Evolutionary conservation across 2,888 invertebrate species (phyloP).

Genomic region (Elysia crispata): DNA sequence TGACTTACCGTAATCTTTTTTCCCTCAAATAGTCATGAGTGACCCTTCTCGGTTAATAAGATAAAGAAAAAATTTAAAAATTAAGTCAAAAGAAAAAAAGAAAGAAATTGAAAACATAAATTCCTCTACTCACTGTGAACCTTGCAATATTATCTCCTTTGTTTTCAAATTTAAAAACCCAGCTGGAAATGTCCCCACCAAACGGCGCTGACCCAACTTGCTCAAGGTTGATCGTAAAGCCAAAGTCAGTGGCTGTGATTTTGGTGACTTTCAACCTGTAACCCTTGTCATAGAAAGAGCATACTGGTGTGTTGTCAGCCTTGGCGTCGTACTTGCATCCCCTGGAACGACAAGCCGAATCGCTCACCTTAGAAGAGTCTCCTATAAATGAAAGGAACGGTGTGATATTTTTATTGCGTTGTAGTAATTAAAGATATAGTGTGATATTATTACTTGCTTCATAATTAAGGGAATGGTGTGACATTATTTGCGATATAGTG

Average conservation of each 20-base stretch:
- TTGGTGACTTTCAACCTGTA: conserved; percentile 22
- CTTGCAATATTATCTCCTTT: conserved; percentile 35
- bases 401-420: too few relatives aligned
- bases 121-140: conserved; percentile 35
- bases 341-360: conserved; percentile 23
- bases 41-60: too few relatives aligned
- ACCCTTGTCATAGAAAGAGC: conserved; percentile 30
- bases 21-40: too few relatives aligned
- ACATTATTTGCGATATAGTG: too few relatives aligned
- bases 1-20: too few relatives aligned
- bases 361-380: not conserved
- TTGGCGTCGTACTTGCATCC: conserved; percentile 33
- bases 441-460: too few relatives aligned
- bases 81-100: too few relatives aligned
- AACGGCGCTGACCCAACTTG: conserved; percentile 35
- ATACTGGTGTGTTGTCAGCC: conserved; percentile 21
- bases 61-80: too few relatives aligned
- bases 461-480: too few relatives aligned
- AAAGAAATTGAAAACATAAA: not conserved
- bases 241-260: not conserved
- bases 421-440: too few relatives aligned
- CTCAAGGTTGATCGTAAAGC: conserved; percentile 20
- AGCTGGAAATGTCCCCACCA: conserved; percentile 25
- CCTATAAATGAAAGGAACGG: not conserved
- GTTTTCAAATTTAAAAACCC: conserved; percentile 39